Evolutionary conservation across 2,797 vertebrate species (phyloP).

Genomic region (Tauraco hartlaubi): DNA sequence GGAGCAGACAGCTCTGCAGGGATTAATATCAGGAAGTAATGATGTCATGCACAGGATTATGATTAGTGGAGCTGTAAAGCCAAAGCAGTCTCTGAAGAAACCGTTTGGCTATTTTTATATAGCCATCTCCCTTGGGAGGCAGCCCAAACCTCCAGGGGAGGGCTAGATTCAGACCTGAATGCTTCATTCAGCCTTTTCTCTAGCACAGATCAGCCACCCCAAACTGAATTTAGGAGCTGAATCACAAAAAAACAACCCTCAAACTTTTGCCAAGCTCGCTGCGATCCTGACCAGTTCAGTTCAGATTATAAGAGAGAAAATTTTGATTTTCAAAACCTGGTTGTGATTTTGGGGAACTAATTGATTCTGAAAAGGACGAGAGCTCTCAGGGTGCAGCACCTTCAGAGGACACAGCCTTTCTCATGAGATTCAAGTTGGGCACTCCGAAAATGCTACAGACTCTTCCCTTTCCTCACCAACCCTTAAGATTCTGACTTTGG

Average conservation of each 20-base stretch:
- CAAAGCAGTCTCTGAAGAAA: not conserved
- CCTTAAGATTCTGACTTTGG: not conserved
- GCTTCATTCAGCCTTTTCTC: not conserved
- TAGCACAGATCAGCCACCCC: not conserved
- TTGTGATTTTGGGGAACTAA: not conserved
- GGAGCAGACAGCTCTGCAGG: not conserved
- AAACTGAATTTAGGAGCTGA: not conserved
- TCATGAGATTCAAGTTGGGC: not conserved
- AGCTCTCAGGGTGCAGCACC: not conserved
- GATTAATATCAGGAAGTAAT: not conserved
- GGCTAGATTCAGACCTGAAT: not conserved
- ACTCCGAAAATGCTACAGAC: not conserved
- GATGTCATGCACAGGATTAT: slow-evolving; percentile 13
- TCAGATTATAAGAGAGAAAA: not conserved
- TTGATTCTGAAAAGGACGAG: not conserved
- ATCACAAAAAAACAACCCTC: not conserved
- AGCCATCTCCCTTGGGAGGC: not conserved
- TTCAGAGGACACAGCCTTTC: not conserved
- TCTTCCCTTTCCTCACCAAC: not conserved
- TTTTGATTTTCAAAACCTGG: not conserved
- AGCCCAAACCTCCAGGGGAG: not conserved
- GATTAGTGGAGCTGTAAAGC: slow-evolving; percentile 2
- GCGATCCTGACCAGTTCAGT: not conserved
- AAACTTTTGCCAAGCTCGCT: not conserved
- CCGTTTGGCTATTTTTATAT: slow-evolving; percentile 6